phyloP scores from a whole-genome alignment of 30 jellyfish, hydroid and myxozoan species.

The Morbakka virulenta region DNA sequence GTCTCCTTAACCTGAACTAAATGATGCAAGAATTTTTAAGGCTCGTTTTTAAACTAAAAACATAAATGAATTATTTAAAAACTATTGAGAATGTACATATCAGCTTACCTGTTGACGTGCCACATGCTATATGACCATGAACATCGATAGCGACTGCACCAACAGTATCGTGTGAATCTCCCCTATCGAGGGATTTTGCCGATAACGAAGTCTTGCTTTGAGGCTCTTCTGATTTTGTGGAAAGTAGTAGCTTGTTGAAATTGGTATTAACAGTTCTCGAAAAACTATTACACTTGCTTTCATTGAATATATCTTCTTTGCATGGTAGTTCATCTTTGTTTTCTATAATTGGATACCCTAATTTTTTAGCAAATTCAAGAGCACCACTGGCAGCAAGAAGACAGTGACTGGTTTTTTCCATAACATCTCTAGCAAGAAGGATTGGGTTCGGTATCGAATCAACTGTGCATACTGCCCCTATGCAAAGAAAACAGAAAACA shows the following conservation, averaged over 20 bases:
- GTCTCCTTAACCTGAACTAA: too few species aligned
- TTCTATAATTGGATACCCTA: constrained; percentile 55
- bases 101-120: constrained; percentile 90
- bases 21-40: too few species aligned
- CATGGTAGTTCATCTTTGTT: constrained; percentile 59
- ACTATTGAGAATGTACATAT: too few species aligned
- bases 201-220: constrained; percentile 46
- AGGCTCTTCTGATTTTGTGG: constrained; percentile 57
- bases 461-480: constrained; percentile 87
- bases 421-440: constrained; percentile 67
- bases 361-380: constrained; percentile 58
- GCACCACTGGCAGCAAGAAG: constrained; percentile 86
- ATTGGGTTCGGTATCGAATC: constrained; percentile 76
- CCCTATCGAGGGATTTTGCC: constrained; percentile 33
- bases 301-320: constrained; percentile 16
- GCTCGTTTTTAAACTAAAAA: too few species aligned
- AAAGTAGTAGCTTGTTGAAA: constrained; percentile 42
- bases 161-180: constrained; percentile 90
- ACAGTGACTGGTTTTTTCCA: constrained; percentile 88
- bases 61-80: too few species aligned
- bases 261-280: constrained; percentile 37
- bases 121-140: constrained; percentile 90
- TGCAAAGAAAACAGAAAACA: not conserved
- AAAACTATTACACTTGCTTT: not conserved
- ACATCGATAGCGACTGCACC: constrained; percentile 97